Base-by-base conservation (phyloP, 2,888 invertebrate species). In the Hirtodrosophila trivittata region DNA sequence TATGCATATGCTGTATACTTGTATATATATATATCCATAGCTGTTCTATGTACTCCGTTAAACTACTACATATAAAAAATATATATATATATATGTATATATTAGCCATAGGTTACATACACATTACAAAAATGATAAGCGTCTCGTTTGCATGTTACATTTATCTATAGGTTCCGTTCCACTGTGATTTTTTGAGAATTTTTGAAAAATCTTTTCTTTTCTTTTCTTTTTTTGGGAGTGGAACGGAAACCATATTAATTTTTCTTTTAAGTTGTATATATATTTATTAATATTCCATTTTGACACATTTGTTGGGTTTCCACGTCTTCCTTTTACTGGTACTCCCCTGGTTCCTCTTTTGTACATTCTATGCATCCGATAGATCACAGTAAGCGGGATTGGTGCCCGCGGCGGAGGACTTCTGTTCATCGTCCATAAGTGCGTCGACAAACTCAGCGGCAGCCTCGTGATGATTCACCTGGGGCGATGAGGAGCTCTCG, bases 401-500 rank as follows among this genome's bases (percentile, higher is more conserved):
- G 52, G 50, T 66, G 63, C 66, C 49, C 14, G 58, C 65, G 35
- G 70, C 35, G 39, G 57, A 55, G 39, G 71, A 62, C 68, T 81
- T 84, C 47, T 76, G 78, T 28, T 88, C 89, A 25, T 88, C 88
- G 21, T 89, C 78, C 71, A 86, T 67, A 6, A 88, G 71, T 8
- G 74, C 87, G 7, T 89, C 88, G 26, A 87, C 73, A 55, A 85
- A 87, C 21, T 83, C 75, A 10, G 51, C 74, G 26, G 51, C 45
- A 9, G 88, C 86, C 55, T 88, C 89, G 25, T 83, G 86, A 66
- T 88, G 87, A 30, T 87, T 84, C n/a, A 88, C 86, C 63, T 89
- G 89, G 10, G 91, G 90, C 57, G 90, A 90, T 0, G 89, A 89
- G 12, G 89, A 89, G 60, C 88, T 89, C 64, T 90, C 90, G 54